Evolutionary conservation across 1,140 invertebrate genomes (phyloP).

Genomic region (Dryas iulia): DNA sequence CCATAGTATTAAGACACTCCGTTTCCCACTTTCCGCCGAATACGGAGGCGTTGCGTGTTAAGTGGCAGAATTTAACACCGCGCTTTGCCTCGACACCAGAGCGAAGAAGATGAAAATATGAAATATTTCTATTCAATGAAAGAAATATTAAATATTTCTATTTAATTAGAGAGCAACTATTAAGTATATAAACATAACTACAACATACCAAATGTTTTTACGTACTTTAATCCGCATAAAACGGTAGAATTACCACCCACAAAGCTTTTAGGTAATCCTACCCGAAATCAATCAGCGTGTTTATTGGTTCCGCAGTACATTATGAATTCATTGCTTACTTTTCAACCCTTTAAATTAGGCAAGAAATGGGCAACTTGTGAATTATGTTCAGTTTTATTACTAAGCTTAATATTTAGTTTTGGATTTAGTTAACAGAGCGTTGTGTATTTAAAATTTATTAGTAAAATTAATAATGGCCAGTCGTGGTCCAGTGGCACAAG

Average conservation of each 20-base stretch:
- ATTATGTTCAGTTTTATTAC: not conserved
- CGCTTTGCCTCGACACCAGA: too few species aligned
- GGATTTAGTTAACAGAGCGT: not conserved
- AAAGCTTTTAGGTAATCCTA: not conserved
- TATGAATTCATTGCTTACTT: conserved; percentile 15
- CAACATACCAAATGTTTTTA: not conserved
- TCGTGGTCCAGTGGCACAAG: too few species aligned
- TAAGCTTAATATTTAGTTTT: not conserved
- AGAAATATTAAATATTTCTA: too few species aligned
- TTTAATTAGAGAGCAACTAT: too few species aligned
- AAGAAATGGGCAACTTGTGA: not conserved
- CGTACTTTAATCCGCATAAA: not conserved
- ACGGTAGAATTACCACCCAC: not conserved
- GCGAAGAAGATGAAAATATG: too few species aligned
- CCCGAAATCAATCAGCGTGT: conserved; percentile 9
- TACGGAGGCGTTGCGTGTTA: too few species aligned
- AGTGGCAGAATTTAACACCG: too few species aligned
- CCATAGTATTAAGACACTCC: too few species aligned
- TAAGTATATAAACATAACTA: not conserved
- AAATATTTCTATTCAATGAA: too few species aligned
- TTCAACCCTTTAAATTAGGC: not conserved
- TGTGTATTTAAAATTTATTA: not conserved
- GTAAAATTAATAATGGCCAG: too few species aligned
- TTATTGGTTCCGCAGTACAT: conserved; percentile 16
- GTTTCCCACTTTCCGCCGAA: too few species aligned